Conservation (phyloP, 1,140 invertebrate species). For the Tetramorium simillimum region DNA sequence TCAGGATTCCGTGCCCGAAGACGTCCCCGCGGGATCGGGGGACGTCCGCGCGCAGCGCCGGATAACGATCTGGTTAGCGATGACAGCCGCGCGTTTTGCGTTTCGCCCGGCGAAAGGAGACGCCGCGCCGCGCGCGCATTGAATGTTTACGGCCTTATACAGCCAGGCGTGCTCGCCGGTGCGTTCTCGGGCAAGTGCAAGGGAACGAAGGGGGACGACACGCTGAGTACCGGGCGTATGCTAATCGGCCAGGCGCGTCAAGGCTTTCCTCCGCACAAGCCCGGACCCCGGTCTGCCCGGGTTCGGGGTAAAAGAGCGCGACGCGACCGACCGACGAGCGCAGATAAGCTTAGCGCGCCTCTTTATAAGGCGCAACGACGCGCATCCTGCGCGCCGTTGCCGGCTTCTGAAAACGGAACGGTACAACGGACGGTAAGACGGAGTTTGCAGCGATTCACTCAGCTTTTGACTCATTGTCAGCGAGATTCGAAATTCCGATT, state of each 20-base stretch:
- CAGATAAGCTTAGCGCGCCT: slow-evolving; percentile 60
- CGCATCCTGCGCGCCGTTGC: slow-evolving; percentile 26
- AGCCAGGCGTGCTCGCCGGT: slow-evolving; percentile 18
- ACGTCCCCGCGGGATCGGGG: slow-evolving; percentile 20
- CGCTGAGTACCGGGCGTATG: slow-evolving; percentile 57
- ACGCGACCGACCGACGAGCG: slow-evolving; percentile 46
- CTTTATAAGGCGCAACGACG: slow-evolving; percentile 59
- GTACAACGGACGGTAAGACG: not conserved
- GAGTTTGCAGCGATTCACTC: not conserved
- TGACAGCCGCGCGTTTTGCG: slow-evolving; percentile 40
- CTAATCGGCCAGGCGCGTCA: slow-evolving; percentile 69
- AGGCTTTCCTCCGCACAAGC: slow-evolving; percentile 62
- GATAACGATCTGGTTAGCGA: slow-evolving; percentile 62
- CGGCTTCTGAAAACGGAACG: slow-evolving; percentile 46
- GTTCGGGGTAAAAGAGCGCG: slow-evolving; percentile 67
- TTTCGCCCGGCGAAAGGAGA: slow-evolving; percentile 36
- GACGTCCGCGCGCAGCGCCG: slow-evolving; percentile 25
- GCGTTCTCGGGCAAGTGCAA: not conserved
- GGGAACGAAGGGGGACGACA: slow-evolving; percentile 40
- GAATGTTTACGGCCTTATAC: slow-evolving; percentile 74
- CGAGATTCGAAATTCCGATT: not conserved
- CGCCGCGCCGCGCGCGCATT: slow-evolving; percentile 57
- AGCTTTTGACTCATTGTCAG: not conserved
- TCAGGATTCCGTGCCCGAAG: slow-evolving; percentile 8
- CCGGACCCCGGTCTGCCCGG: slow-evolving; percentile 52